Evolutionary conservation across 2,797 vertebrate species (phyloP), one percentile per base, ranked within the genome.

Genomic region (Ctenosaura bakeri): DNA sequence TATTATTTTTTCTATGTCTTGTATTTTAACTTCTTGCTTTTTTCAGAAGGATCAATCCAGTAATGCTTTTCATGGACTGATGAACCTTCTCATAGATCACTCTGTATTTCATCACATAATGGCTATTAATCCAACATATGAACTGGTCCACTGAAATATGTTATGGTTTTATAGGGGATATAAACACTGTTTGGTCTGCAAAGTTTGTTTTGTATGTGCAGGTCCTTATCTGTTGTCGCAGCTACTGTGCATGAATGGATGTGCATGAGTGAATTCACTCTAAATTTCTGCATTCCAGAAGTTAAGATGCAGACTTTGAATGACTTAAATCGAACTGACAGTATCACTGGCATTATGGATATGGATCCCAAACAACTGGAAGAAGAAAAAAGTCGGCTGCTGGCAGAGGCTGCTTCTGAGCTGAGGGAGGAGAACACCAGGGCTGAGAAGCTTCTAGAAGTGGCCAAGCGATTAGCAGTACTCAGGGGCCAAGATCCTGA

Each of bases 401-500:
- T 99, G 74, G 97, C 98, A 38, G 98, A 99, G 95, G 98, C 98
- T 66, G 98, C 98, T 69, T 92, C 96, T 78, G 98, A 98, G 90
- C 97, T 99, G 90, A 97, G 86, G 89, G 98, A 97, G 83, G 98
- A 99, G 62, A 97, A 97, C 83, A 98, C 97, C 2, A 97, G 97
- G 87, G 97, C 98, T 92, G 98, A 99, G 92, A 97, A 98, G 91
- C 96, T 98, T 93, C 96, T 99, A 74, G 95, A 98, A 87, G 97
- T 99, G 90, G 98, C 98, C 84, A 99, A 97, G 96, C 98, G 98
- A 89, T 94, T 99, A 95, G 98, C 99, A 0, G 91, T 93, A 3
- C 96, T 99, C 76, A 98, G 96, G 95, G 99, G 98, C 78, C 97
- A 97, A 92, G 98, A 99, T 95, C 99, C 99, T 1, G 97, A 98